phyloP scores from a whole-genome alignment of 1,140 invertebrate species.

The Schmidtea mediterranea region DNA sequence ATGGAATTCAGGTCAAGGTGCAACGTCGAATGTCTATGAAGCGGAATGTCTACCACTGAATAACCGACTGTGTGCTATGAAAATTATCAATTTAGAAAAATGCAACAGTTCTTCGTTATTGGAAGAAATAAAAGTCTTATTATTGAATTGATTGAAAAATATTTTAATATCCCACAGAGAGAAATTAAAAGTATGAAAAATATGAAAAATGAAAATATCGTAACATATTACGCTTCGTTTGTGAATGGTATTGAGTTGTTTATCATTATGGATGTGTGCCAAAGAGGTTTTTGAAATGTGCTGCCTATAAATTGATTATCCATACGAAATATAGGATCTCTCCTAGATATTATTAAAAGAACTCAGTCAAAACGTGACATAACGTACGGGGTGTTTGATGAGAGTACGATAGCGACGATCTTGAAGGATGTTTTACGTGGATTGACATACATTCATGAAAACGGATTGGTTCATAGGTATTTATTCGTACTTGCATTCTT shows the following conservation, averaged over 20 bases:
- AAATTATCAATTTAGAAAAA: constrained; percentile 6
- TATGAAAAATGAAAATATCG: constrained; percentile 93
- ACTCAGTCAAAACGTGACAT: constrained; percentile 47
- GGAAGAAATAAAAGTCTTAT: not conserved
- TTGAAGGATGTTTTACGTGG: constrained; percentile 90
- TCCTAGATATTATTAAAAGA: constrained; percentile 85
- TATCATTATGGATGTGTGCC: constrained; percentile 54
- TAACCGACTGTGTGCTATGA: not conserved
- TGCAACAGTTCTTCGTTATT: not conserved
- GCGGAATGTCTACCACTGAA: not conserved
- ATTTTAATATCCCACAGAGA: constrained; percentile 35
- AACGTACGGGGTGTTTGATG: constrained; percentile 73
- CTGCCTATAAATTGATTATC: no score
- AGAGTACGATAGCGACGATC: constrained; percentile 82
- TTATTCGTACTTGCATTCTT: no score
- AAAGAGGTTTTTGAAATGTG: constrained; percentile 28
- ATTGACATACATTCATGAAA: constrained; percentile 90
- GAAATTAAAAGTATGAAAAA: constrained; percentile 95
- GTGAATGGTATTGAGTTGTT: constrained; percentile 76
- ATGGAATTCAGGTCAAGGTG: not conserved
- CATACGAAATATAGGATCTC: constrained; percentile 34
- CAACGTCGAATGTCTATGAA: constrained; percentile 4
- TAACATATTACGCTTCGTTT: constrained; percentile 91
- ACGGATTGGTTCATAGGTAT: constrained; percentile 69
- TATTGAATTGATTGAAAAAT: not conserved